Evolutionary conservation across 2,113 vertebrate species (phyloP).

Genomic region (Gobio gobio): DNA sequence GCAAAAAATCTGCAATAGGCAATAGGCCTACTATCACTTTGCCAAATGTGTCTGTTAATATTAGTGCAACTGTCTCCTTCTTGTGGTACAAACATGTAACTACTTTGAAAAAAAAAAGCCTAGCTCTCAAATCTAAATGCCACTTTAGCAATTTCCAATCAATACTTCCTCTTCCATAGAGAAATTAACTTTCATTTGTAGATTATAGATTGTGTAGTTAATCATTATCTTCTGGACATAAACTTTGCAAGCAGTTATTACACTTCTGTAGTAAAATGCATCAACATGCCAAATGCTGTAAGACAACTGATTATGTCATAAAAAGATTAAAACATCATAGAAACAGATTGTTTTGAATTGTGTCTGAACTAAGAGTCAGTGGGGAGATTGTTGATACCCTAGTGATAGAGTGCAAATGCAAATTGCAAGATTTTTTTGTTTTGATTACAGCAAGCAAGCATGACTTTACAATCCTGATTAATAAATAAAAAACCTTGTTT

Average conservation of each 20-base stretch:
- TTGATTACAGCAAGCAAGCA: neutral
- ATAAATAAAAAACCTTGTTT: neutral
- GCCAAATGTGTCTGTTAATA: neutral
- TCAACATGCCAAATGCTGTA: neutral
- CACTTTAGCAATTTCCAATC: neutral
- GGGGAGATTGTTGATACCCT: neutral
- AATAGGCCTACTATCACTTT: neutral
- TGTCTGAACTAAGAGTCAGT: neutral
- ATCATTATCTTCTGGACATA: neutral
- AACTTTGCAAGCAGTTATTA: neutral
- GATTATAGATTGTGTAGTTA: neutral
- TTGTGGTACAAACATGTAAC: constrained; percentile 1
- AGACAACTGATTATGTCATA: neutral
- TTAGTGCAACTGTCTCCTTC: neutral
- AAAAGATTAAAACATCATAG: neutral
- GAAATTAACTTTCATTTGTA: neutral
- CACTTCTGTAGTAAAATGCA: neutral
- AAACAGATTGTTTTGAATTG: neutral
- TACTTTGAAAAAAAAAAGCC: neutral
- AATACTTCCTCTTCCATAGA: neutral
- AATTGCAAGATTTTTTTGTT: neutral
- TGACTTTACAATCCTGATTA: neutral
- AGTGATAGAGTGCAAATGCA: neutral
- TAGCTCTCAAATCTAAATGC: neutral
- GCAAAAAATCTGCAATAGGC: neutral